These are phyloP conservation scores for Trichonephila inaurata DNA, from an alignment of 1,140 invertebrate genomes.

Conservation along the genomic window DNA sequence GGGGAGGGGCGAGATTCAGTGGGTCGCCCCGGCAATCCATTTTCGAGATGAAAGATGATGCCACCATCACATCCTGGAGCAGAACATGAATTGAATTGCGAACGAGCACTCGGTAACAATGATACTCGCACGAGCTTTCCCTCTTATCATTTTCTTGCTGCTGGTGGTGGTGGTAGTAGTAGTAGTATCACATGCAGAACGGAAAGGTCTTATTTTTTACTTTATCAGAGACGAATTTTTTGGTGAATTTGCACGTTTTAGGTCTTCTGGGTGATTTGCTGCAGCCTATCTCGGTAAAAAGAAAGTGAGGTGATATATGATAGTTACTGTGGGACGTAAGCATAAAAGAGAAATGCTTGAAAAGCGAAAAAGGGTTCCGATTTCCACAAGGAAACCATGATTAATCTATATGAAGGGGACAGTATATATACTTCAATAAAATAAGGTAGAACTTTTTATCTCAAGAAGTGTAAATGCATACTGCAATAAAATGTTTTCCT, in stretches of 20 bases:
- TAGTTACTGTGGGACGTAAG: not conserved
- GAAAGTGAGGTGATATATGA: not conserved
- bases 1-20: not conserved
- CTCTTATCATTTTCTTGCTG: not conserved
- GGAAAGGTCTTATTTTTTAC: not conserved
- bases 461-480: too few species aligned
- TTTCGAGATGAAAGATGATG: constrained; percentile 61
- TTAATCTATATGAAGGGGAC: too few species aligned
- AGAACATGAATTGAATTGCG: constrained; percentile 41
- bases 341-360: not conserved
- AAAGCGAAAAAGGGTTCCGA: not conserved
- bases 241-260: not conserved
- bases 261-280: not conserved
- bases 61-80: not conserved
- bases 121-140: not conserved
- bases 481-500: too few species aligned
- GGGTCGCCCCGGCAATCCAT: constrained; percentile 41
- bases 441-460: too few species aligned
- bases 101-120: not conserved
- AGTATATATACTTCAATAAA: too few species aligned
- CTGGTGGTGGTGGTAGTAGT: not conserved
- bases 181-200: too few species aligned
- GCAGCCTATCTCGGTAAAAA: not conserved
- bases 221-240: not conserved
- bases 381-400: too few species aligned